These are phyloP conservation scores for Drosophila anceps DNA, from an alignment of 2,888 invertebrate genomes.

Conservation along the genomic window DNA sequence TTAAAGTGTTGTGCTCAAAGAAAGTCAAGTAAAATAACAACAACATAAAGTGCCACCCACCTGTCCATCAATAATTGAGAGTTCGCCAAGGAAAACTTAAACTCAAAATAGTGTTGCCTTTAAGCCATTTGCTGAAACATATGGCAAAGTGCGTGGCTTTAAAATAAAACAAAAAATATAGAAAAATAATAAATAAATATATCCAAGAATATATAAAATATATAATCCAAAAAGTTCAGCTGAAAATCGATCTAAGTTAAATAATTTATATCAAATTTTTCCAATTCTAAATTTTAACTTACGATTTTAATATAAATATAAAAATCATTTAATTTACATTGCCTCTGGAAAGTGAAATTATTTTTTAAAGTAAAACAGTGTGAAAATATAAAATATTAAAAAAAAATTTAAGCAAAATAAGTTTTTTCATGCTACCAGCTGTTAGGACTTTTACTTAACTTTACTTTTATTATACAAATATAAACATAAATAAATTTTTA, in stretches of 20 bases:
- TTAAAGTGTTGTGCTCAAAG: constrained; percentile 35
- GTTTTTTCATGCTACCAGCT: no score
- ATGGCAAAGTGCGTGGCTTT: constrained; percentile 44
- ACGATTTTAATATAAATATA: no score
- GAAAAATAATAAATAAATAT: not conserved
- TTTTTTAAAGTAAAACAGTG: not conserved
- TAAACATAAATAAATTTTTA: no score
- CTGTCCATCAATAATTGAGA: constrained; percentile 13
- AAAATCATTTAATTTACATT: no score
- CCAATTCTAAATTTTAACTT: not conserved
- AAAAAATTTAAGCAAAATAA: no score
- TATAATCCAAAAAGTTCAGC: not conserved
- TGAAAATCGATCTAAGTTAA: not conserved
- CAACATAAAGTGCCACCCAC: not conserved
- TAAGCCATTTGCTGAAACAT: constrained; percentile 32
- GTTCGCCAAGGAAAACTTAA: not conserved
- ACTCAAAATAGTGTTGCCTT: not conserved
- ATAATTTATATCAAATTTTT: not conserved
- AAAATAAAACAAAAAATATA: not conserved
- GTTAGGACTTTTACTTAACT: no score
- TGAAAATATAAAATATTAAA: not conserved
- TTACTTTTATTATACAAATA: no score
- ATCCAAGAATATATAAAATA: not conserved
- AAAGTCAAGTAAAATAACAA: constrained; percentile 5
- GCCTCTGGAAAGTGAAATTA: not conserved